Base-by-base conservation (phyloP, 2,113 vertebrate genomes). In the Ptychochromis oligacanthus region DNA sequence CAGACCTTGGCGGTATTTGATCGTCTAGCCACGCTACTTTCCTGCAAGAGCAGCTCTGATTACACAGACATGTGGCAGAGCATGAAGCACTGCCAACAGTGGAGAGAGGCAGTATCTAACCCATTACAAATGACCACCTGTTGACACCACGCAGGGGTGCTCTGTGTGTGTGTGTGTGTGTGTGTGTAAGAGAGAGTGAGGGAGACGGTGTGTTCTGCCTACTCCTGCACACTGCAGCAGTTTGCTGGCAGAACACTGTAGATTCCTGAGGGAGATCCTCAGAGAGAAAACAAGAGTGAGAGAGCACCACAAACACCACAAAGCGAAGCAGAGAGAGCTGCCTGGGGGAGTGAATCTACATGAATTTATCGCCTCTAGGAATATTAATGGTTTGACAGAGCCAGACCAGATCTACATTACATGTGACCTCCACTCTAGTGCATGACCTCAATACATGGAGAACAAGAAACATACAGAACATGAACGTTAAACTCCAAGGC, bases 41-140 rank as follows among this genome's bases (percentile, higher is more conserved):
- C 79, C 91, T 65, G 78, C 61, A 46, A 87, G 85, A 52, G 87
- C 64, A 18, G 79, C 78, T 93, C 81, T 82, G 46, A 72, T 93
- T 91, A 87, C 90, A 77, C 76, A 75, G 80, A 87, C 84, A 81
- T 74, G 85, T 75, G 85, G 85, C 74, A 77, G 15, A 79, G 67
- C 60, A 5, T 28, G 74, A 82, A 79, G 55, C 82, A 3, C 81
- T 84, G 88, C 86, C 91, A 88, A 59, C 61, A 26, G 64, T 10
- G 4, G 20, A 77, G 22, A 60, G 54, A 58, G 46, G 22, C 12
- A 56, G 46, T 0, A 14, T 57, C 55, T 58, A 56, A 46, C 46
- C 72, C 56, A 46, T 64, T 88, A 75, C 64, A 72, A 65, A 87
- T 70, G 67, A 62, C 70, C 91, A 90, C 89, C 80, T 88, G 86